These are phyloP conservation scores for Drosophila subsilvestris DNA, from an alignment of 2,888 invertebrate genomes.

Conservation along the genomic window DNA sequence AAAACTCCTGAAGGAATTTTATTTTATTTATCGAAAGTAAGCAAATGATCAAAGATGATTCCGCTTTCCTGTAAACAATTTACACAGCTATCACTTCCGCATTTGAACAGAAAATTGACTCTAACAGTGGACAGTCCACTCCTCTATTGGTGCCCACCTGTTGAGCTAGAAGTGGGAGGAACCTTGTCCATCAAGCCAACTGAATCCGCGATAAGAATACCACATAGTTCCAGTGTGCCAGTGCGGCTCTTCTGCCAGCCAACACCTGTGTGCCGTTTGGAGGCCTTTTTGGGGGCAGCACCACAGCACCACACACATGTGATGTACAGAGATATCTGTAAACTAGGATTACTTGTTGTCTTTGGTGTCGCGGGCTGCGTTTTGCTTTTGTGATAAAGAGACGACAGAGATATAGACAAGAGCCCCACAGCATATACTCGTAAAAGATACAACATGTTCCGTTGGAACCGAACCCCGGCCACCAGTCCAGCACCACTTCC, in stretches of 20 bases:
- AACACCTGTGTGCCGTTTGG: constrained; percentile 30
- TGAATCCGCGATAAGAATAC: constrained; percentile 52
- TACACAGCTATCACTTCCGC: no score
- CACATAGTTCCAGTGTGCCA: constrained; percentile 9
- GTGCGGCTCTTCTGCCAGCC: constrained; percentile 9
- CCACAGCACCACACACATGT: constrained; percentile 22
- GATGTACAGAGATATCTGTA: constrained; percentile 44
- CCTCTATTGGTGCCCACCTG: background rate
- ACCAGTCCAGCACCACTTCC: constrained; percentile 54
- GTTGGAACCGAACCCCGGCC: constrained; percentile 22
- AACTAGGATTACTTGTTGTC: constrained; percentile 74
- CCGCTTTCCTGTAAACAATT: no score
- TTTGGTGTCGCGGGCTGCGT: constrained; percentile 47
- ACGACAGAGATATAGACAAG: constrained; percentile 64
- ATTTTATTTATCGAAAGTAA: no score
- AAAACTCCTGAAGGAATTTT: no score
- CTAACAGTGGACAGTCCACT: no score
- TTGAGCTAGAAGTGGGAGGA: constrained; percentile 8
- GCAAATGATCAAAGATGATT: no score
- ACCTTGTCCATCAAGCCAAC: constrained; percentile 48
- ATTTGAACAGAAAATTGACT: no score
- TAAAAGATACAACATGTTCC: constrained; percentile 67
- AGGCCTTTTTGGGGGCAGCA: constrained; percentile 29
- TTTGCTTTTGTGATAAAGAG: constrained; percentile 55
- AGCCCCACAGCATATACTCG: constrained; percentile 31